Base-by-base conservation (phyloP, 1,140 invertebrate species). In the Drosophila nannoptera region DNA sequence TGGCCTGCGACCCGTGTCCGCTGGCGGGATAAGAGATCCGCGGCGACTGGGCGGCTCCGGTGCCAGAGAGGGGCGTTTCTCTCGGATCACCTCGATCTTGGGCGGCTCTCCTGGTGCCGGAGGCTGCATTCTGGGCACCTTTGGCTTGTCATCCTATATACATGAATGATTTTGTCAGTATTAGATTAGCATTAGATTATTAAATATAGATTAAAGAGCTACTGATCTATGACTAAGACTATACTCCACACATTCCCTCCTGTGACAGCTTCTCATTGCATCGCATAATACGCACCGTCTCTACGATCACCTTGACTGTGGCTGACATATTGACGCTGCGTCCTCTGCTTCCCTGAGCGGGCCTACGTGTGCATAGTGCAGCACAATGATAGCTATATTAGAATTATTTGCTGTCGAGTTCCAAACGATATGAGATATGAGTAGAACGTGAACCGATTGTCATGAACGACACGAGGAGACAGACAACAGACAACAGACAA, bases 1-100 rank as follows among this genome's bases (percentile, higher is more conserved):
- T 66, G 96, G 95, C 76, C 96, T 92, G 77, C 96, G 92, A 75
- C 94, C 95, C 90, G 93, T 94, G 89, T 94, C 95, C 86, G 96
- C 95, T 55, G 95, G 95, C 45, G 95, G 95, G 88, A 97, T 94
- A 48, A 97, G 92, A 8, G 96, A 97, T 29, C 96, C 95, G 78
- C 96, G 91, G 70, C 96, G 91, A 84, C 94, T 94, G 32, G 92
- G 90, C n/a, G 92, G 89, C 60, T 89, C 94, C n/a, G 95, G 95
- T 55, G 93, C 94, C 59, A 97, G 90, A 0, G 96, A 96, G 29
- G 94, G 91, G 45, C 94, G 92, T 76, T 94, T 93, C 82, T 97
- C 95, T 54, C 93, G 92, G 71, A 93, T 94, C 14, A 97, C 95
- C 89, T 96, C 96, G 84, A 97, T 96, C 88, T 95, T 96, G 8